phyloP scores from a whole-genome alignment of 2,113 vertebrate genomes.

The Lanius ludovicianus region DNA sequence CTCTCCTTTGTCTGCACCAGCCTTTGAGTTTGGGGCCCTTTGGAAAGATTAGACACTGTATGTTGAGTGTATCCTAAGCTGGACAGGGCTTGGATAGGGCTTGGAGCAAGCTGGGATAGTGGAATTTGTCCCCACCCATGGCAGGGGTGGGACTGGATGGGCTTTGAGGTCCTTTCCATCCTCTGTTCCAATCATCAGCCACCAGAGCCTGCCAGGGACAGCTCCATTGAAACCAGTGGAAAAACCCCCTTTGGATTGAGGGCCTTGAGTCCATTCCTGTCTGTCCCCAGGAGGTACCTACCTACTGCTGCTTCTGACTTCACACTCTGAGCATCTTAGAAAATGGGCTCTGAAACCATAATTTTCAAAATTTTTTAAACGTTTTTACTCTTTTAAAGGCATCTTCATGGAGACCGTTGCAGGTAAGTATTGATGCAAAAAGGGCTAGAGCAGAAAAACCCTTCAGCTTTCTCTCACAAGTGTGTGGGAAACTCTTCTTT shows the following conservation, averaged over 20 bases:
- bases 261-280: not conserved
- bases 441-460: too few relatives aligned
- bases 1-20: not conserved
- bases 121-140: too few relatives aligned
- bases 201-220: not conserved
- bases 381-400: conserved; percentile 9
- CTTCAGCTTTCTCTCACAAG: too few relatives aligned
- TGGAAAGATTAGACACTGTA: not conserved
- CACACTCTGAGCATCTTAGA: not conserved
- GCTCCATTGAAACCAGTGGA: not conserved
- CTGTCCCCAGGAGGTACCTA: not conserved
- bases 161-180: not conserved
- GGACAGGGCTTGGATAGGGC: not conserved
- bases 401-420: not conserved
- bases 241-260: not conserved
- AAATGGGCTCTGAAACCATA: not conserved
- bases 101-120: too few relatives aligned
- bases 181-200: not conserved
- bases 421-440: not conserved
- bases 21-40: not conserved
- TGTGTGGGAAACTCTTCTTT: too few relatives aligned
- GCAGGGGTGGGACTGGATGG: too few relatives aligned
- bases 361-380: too few relatives aligned
- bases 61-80: not conserved
- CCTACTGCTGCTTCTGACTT: not conserved